A percentile compares a stretch with the other conserved stretches of the same genome.
Conservation (phyloP, 2,113 vertebrate genomes). For the Nannobrachium achirus region DNA sequence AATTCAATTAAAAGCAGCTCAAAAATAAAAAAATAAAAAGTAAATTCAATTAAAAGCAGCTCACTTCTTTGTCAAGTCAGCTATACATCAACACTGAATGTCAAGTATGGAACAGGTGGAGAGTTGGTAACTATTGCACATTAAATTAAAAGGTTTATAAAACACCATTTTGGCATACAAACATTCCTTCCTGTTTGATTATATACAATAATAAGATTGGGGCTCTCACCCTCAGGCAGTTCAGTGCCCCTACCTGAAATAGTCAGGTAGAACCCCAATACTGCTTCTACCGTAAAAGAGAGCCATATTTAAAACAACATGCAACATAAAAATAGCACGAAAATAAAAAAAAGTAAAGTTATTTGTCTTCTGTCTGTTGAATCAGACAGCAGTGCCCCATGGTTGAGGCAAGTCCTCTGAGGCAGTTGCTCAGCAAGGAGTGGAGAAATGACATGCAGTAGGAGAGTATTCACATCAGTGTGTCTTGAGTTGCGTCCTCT, state of each 20-base stretch:
- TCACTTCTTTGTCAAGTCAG: too few relatives aligned
- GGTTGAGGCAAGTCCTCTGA: conserved; percentile 3
- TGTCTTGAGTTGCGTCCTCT: conserved; percentile 28
- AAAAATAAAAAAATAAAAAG: too few relatives aligned
- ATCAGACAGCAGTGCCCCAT: conserved; percentile 1
- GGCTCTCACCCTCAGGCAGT: not conserved
- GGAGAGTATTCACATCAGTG: conserved; percentile 5
- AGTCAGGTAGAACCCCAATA: conserved; percentile 3
- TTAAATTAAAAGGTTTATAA: conserved; percentile 28
- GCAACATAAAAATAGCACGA: conserved; percentile 30
- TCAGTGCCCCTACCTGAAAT: not conserved
- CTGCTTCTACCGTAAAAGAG: conserved; percentile 8
- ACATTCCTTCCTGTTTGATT: conserved; percentile 55
- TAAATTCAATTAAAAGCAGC: too few relatives aligned
- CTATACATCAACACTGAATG: not conserved
- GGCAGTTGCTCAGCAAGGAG: not conserved
- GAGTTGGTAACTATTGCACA: conserved; percentile 6
- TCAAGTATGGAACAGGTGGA: conserved; percentile 17
- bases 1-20: too few relatives aligned
- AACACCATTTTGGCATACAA: conserved; percentile 28
- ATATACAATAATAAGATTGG: not conserved
- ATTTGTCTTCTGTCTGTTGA: conserved; percentile 8
- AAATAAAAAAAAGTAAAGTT: conserved; percentile 11
- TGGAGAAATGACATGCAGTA: conserved; percentile 18
- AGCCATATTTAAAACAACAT: conserved; percentile 36